Evolutionary conservation across 2,113 vertebrate species (phyloP).

Genomic region (Dromas ardeola): DNA sequence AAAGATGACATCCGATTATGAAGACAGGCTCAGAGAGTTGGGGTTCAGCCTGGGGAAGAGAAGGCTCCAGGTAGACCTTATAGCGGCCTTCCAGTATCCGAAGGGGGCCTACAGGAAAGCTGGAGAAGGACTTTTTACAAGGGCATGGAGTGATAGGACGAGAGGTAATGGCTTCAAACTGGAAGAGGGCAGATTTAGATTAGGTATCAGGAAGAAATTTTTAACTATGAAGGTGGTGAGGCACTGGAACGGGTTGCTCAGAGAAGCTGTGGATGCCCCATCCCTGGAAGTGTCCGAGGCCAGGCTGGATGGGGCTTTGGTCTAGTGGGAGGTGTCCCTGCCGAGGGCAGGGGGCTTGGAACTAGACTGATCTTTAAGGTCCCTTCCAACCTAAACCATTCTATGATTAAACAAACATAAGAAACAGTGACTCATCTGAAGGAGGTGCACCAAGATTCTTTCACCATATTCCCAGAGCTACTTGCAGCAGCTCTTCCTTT

Average conservation of each 20-base stretch:
- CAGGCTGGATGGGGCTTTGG: too few relatives aligned
- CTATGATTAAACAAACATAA: not conserved
- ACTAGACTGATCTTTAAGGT: too few relatives aligned
- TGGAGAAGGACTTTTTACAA: not conserved
- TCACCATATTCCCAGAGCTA: not conserved
- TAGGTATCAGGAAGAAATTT: not conserved
- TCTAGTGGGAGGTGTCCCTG: too few relatives aligned
- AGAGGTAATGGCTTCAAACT: not conserved
- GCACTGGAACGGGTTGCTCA: too few relatives aligned
- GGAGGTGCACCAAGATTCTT: not conserved
- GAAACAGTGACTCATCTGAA: not conserved
- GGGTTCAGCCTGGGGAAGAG: not conserved
- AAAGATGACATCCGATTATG: not conserved
- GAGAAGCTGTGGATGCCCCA: too few relatives aligned
- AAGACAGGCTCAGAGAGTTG: not conserved
- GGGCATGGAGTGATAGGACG: not conserved
- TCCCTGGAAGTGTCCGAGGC: too few relatives aligned
- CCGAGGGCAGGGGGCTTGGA: too few relatives aligned
- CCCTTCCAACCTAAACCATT: too few relatives aligned
- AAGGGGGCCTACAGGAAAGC: not conserved
- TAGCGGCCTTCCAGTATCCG: too few relatives aligned
- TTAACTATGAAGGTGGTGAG: not conserved
- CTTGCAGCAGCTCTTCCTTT: not conserved
- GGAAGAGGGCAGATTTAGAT: not conserved
- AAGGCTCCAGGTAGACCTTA: not conserved